phyloP scores from a whole-genome alignment of 2,888 invertebrate species.

The Steinernema carpocapsae region DNA sequence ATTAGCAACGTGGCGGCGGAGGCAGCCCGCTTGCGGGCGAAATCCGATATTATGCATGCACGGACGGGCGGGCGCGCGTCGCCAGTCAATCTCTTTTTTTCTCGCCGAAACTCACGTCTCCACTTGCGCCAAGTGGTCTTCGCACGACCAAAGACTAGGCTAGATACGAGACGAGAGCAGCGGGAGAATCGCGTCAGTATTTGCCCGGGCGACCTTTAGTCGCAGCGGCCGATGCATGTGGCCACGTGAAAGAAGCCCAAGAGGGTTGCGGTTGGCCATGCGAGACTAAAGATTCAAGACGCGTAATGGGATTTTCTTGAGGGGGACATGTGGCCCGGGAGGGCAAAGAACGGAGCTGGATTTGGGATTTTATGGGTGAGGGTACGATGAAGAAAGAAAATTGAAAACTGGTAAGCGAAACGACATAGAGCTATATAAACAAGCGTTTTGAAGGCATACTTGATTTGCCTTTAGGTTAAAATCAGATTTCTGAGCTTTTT shows the following conservation, averaged over 20 bases:
- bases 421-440: too few species aligned
- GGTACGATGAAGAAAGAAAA: too few species aligned
- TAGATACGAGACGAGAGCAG: neutral
- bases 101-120: neutral
- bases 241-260: too few species aligned
- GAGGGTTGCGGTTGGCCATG: neutral
- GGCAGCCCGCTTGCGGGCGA: constrained; percentile 13
- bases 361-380: too few species aligned
- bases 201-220: too few species aligned
- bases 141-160: constrained; percentile 8
- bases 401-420: too few species aligned
- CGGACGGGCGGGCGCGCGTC: neutral
- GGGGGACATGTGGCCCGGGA: too few species aligned
- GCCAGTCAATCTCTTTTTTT: neutral
- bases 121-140: neutral
- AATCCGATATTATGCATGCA: constrained; percentile 19
- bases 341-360: too few species aligned
- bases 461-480: too few species aligned
- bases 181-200: neutral
- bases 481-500: too few species aligned
- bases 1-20: neutral
- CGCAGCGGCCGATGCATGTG: too few species aligned
- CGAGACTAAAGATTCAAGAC: neutral
- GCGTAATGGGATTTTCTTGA: neutral
- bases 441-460: too few species aligned